Percentiles rank a stretch among this genome's conserved stretches.
Evolutionary conservation across 2,797 vertebrate genomes (phyloP).

Genomic region (Phylloscopus collybita): DNA sequence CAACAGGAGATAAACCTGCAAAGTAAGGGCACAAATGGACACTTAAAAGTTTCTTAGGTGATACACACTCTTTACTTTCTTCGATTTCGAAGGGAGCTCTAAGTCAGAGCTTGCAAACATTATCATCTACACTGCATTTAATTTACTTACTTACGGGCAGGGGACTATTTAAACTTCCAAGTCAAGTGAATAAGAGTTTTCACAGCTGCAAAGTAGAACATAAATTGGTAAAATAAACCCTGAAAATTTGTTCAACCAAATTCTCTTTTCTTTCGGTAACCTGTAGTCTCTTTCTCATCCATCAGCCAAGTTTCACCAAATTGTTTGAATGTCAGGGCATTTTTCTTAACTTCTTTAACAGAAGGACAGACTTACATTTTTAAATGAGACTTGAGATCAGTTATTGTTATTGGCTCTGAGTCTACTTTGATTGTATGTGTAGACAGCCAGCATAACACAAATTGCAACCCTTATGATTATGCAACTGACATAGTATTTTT

Average conservation of each 20-base stretch:
- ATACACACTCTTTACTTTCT: neutral
- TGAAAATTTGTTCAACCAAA: neutral
- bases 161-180: neutral
- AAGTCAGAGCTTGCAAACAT: neutral
- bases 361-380: neutral
- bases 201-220: neutral
- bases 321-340: neutral
- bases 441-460: neutral
- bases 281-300: neutral
- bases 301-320: neutral
- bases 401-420: neutral
- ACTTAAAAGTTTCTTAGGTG: neutral
- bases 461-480: neutral
- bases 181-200: neutral
- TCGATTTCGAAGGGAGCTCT: neutral
- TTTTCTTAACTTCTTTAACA: neutral
- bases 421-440: neutral
- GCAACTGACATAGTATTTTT: neutral
- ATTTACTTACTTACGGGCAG: neutral
- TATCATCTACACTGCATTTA: neutral
- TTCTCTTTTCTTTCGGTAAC: neutral
- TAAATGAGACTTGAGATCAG: neutral
- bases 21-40: neutral
- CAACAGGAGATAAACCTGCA: constrained; percentile 24
- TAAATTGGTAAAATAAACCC: neutral